phyloP scores from a whole-genome alignment of 1,140 invertebrate species.

The Copidosoma floridanum region DNA sequence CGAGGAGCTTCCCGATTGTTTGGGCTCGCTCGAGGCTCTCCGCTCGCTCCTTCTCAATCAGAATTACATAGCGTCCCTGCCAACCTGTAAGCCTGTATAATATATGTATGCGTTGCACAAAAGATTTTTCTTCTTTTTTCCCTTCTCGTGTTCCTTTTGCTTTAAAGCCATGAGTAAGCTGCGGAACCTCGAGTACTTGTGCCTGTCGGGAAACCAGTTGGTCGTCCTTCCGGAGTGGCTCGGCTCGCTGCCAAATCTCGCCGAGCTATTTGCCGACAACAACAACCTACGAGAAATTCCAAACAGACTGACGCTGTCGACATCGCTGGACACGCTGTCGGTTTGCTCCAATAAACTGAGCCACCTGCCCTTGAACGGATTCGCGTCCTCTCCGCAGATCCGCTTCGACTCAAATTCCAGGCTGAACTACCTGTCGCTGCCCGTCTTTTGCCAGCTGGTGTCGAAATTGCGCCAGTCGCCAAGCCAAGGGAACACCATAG shows the following conservation, averaged over 20 bases:
- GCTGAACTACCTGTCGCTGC: slow-evolving; percentile 46
- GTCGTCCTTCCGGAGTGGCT: slow-evolving; percentile 44
- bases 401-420: slow-evolving; percentile 40
- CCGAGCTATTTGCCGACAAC: slow-evolving; percentile 41
- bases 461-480: slow-evolving; percentile 23
- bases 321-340: slow-evolving; percentile 39
- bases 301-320: slow-evolving; percentile 42
- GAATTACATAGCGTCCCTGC: slow-evolving; percentile 38
- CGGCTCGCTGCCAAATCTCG: slow-evolving; percentile 40
- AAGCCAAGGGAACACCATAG: slow-evolving; percentile 16
- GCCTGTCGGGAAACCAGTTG: slow-evolving; percentile 40
- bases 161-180: slow-evolving; percentile 36
- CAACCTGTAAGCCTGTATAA: slow-evolving; percentile 40
- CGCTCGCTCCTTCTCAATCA: slow-evolving; percentile 37
- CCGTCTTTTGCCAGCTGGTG: slow-evolving; percentile 40
- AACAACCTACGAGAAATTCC: slow-evolving; percentile 45
- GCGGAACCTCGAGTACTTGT: slow-evolving; percentile 38
- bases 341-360: slow-evolving; percentile 46
- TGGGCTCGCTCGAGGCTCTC: slow-evolving; percentile 34
- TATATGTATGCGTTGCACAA: no score
- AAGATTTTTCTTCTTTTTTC: no score
- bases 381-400: slow-evolving; percentile 42
- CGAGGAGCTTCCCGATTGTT: slow-evolving; percentile 30
- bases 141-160: no score
- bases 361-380: slow-evolving; percentile 47